Base-by-base conservation (phyloP, 2,888 invertebrate species). In the Heliconius erato region DNA sequence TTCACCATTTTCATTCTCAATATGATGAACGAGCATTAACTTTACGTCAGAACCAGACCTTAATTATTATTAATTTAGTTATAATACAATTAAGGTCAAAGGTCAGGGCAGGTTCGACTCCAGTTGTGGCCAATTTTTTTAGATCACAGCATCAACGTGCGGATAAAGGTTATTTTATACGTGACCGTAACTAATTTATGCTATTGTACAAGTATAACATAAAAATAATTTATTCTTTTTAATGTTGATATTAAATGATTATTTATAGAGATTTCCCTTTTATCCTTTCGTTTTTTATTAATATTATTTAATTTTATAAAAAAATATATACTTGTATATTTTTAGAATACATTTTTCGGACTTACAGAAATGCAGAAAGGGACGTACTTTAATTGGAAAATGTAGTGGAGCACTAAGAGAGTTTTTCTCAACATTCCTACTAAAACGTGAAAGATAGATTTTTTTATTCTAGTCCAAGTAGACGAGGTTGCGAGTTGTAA, bases 111-210 rank as follows among this genome's bases (percentile, higher is more conserved):
- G 67, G 28, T 32, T 67, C 67, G 26, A 32, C 67, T 67, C 28
- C 28, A 67, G 67, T 28, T 67, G 67, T 28, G 67, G 67, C 16
- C n/a, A 63, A 26, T 67, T 67, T 67, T 67, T 67, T 67, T 65
- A 14, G 14, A 67, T 16, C 14, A 14, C 28, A 7, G 14, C 16
- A 19, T 67, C 67, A 28, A 67, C 16, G 28, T 28, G 28, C 67
- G 28, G 6, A 67, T 28, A 67, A 67, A 67, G 28, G 16, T 16
- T 67, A 28, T 28, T 16, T 67, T 67, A 28, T 67, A 28, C 67
- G 67, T 67, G 67, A 28, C 67, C 67, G 67, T 67, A 28, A 67
- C 67, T 67, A 28, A 67, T 28, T 67, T 16, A 67, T 19, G 16
- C 26, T 28, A 7, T 14, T 67, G 28, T 67, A 67, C 28, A 67